A percentile compares a stretch with the other conserved stretches of the same genome.
Conservation (phyloP, 2,113 vertebrate genomes). For the Eubucco bourcierii region DNA sequence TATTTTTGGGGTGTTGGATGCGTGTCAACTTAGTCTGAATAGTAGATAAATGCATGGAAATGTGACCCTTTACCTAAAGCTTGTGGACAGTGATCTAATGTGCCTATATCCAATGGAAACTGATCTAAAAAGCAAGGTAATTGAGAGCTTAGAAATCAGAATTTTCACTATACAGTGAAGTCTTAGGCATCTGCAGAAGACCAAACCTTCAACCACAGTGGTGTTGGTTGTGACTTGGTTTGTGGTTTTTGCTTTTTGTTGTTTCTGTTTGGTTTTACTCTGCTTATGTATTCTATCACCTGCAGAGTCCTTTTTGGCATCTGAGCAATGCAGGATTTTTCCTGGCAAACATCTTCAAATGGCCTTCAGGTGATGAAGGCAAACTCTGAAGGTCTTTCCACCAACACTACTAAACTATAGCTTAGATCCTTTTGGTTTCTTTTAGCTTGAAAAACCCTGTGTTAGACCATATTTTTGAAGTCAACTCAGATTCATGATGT, state of each 20-base stretch:
- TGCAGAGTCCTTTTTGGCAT: neutral
- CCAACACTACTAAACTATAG: neutral
- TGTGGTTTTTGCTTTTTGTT: neutral
- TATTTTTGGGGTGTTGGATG: neutral
- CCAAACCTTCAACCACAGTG: neutral
- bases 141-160: neutral
- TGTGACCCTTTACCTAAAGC: neutral
- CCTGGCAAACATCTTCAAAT: neutral
- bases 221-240: neutral
- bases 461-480: neutral
- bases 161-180: neutral
- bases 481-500: neutral
- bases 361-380: neutral
- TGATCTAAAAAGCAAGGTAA: constrained; percentile 12
- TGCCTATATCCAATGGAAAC: neutral
- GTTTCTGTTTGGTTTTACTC: neutral
- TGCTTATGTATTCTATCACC: neutral
- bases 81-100: constrained; percentile 9
- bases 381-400: neutral
- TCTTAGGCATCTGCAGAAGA: neutral
- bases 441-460: neutral
- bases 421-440: neutral
- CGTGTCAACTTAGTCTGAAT: neutral
- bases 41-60: constrained; percentile 11
- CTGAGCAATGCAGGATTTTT: neutral